Evolutionary conservation across 2,888 invertebrate species (phyloP).

Genomic region (Mactromeris polynyma): DNA sequence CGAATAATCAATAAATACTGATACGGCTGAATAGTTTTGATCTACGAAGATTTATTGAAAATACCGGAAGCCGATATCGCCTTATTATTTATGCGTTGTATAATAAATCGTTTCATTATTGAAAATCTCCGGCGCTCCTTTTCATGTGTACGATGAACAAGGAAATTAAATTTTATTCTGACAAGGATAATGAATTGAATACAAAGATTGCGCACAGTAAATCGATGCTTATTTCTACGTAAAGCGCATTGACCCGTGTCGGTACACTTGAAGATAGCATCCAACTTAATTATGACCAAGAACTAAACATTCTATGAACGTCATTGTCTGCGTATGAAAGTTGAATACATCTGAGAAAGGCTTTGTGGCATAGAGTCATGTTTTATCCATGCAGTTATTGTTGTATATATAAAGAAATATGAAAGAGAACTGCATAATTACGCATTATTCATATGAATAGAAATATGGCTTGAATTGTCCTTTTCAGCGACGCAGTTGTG

Average conservation of each 20-base stretch:
- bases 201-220: neutral
- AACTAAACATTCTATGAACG: neutral
- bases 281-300: neutral
- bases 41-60: neutral
- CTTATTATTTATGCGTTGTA: neutral
- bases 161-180: constrained; percentile 13
- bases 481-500: no score
- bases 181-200: neutral
- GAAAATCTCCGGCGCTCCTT: neutral
- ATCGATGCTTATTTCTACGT: neutral
- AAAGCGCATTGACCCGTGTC: neutral
- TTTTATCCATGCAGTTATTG: neutral
- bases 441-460: no score
- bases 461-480: no score
- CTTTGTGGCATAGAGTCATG: neutral
- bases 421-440: no score
- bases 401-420: no score
- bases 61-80: neutral
- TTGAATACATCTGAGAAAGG: neutral
- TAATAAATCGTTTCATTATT: neutral
- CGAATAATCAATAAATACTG: neutral
- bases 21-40: neutral
- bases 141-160: neutral
- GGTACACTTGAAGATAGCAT: neutral
- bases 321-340: neutral